Percentiles rank a stretch among this genome's conserved stretches.
Evolutionary conservation across 2,888 invertebrate genomes (phyloP).

Genomic region (Drosophila testacea): DNA sequence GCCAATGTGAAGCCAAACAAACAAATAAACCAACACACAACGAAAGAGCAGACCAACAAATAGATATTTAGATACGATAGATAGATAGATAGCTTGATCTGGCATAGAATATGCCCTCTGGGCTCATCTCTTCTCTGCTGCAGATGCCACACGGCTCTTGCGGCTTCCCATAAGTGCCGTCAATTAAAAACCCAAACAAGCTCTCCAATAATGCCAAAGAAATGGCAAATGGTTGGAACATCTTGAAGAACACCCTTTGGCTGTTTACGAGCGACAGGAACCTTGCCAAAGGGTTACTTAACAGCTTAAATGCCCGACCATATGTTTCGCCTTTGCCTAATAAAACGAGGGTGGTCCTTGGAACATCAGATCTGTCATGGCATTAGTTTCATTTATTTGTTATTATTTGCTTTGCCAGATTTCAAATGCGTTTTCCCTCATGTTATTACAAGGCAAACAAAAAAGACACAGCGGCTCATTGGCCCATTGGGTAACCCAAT

Average conservation of each 20-base stretch:
- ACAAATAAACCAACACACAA: constrained; percentile 44
- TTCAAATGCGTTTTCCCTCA: constrained; percentile 54
- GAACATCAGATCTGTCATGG: constrained; percentile 28
- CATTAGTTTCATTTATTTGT: constrained; percentile 75
- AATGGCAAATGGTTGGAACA: constrained; percentile 55
- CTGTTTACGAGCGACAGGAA: constrained; percentile 7
- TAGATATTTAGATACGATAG: constrained; percentile 60
- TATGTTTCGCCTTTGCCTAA: constrained; percentile 52
- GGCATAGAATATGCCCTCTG: constrained; percentile 29
- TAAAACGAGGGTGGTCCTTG: constrained; percentile 62
- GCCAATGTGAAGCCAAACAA: constrained; percentile 53
- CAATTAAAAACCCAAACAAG: constrained; percentile 61
- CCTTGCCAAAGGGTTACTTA: constrained; percentile 69
- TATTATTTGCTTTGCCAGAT: constrained; percentile 69
- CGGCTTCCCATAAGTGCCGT: constrained; percentile 62
- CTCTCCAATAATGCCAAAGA: constrained; percentile 32
- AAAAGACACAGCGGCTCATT: constrained; percentile 57
- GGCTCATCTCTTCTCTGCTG: constrained; percentile 32
- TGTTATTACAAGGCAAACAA: constrained; percentile 55
- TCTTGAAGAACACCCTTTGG: constrained; percentile 34
- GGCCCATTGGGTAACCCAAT: constrained; percentile 66
- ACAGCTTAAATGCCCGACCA: constrained; percentile 61
- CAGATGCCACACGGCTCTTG: constrained; percentile 66
- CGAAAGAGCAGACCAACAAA: constrained; percentile 43
- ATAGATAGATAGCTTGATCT: constrained; percentile 27